Conservation (phyloP, 1,140 invertebrate species). For the Scaptodrosophila lebanonensis region DNA sequence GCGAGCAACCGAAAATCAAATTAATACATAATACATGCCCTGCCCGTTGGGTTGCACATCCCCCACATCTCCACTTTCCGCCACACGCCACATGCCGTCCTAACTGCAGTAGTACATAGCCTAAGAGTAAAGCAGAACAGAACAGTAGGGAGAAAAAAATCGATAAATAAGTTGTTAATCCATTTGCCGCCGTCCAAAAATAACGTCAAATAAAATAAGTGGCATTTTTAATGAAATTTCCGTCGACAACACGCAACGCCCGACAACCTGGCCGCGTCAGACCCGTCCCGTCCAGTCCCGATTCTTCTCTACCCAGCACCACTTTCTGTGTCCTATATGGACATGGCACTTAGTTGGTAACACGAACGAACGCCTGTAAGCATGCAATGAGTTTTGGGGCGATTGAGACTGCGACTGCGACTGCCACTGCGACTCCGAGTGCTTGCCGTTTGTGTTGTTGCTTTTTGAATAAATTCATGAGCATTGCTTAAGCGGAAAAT, state of each 20-base stretch:
- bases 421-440: neutral
- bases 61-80: no score
- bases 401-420: neutral
- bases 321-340: no score
- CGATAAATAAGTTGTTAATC: constrained; percentile 52
- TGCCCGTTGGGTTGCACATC: no score
- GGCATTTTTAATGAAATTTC: constrained; percentile 28
- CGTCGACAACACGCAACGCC: constrained; percentile 23
- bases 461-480: constrained; percentile 16
- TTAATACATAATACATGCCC: constrained; percentile 57
- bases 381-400: constrained; percentile 21
- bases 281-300: no score
- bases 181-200: constrained; percentile 36
- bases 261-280: neutral
- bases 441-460: neutral
- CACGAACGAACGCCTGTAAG: constrained; percentile 8
- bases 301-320: no score
- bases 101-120: no score
- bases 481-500: no score
- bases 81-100: no score
- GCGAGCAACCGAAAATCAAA: constrained; percentile 42
- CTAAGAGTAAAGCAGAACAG: no score
- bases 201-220: constrained; percentile 24
- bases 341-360: no score
- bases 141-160: constrained; percentile 25